These are phyloP conservation scores for Eupithecia dodoneata DNA, from an alignment of 2,888 invertebrate genomes.

Conservation along the genomic window DNA sequence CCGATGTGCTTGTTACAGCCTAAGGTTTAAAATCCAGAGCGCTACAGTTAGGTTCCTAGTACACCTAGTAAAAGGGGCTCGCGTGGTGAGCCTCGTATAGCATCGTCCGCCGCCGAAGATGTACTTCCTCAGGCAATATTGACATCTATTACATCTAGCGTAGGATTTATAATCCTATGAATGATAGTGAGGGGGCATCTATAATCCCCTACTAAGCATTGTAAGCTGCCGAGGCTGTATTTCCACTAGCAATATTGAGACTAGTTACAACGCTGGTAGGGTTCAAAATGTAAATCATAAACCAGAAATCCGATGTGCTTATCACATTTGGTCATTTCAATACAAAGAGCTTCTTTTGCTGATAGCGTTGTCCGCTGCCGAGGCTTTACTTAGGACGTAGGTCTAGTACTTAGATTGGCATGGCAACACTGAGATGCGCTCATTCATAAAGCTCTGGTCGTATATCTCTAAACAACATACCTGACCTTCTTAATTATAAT, in stretches of 20 bases:
- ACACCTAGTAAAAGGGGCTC: background rate
- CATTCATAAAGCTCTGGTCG: background rate
- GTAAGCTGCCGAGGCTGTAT: slow-evolving; percentile 2
- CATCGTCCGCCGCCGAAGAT: slow-evolving; percentile 45
- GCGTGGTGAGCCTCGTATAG: background rate
- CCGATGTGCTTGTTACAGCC: background rate
- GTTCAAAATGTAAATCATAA: background rate
- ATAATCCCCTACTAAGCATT: background rate
- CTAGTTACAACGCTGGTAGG: background rate
- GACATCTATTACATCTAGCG: background rate
- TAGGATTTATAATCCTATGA: too few species aligned
- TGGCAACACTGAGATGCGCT: background rate
- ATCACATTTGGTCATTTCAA: background rate
- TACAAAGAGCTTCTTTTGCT: background rate
- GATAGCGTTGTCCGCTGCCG: background rate
- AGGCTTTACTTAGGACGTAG: background rate
- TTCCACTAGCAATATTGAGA: slow-evolving; percentile 28
- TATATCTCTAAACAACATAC: background rate
- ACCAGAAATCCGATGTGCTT: background rate
- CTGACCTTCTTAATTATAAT: background rate
- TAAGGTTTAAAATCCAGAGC: background rate
- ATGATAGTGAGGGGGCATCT: background rate
- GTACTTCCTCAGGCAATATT: slow-evolving; percentile 54
- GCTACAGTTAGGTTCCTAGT: background rate
- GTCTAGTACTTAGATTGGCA: background rate